Base-by-base conservation (phyloP, 1,140 invertebrate genomes). In the Meloidogyne hapla region DNA sequence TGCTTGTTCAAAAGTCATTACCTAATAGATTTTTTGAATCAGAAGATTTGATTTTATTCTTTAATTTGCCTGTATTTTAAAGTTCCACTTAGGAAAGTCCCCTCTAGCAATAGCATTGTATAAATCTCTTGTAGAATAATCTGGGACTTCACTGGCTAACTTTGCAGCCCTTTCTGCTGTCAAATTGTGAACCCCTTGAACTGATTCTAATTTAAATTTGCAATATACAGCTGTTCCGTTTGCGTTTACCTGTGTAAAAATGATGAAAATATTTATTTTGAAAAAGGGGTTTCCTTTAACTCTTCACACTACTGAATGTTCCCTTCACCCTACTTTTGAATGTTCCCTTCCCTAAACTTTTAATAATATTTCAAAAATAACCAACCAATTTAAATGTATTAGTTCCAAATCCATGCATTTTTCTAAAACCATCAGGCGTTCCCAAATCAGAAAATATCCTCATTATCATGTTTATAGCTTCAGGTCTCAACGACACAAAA, bases 51-150 rank as follows among this genome's bases (percentile, higher is more conserved):
- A 42, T 18, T 48, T 18, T 18, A 15, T 0, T 18, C 3, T 18
- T 18, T 48, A 4, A 15, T 15, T 56, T 56, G 6, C 48, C 80
- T 90, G 90, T 38, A 90, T 87, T 79, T 87, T 88, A 21, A 90
- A 66, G 15, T 87, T 88, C 92, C 93, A 98, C 4, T 91, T 91
- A 9, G 95, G 95, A 85, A 89, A 93, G 26, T 95, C 90, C 71
- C 92, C 92, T 21, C 88, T 89, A 8, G 90, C 91, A 84, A 98
- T 97, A 21, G 93, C 91, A 88, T 97, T 95, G 88, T 93, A 96
- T 65, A 98, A 88, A 89, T 97, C 94, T 28, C 92, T 90, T 78
- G 92, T 93, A 61, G 91, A 90, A 87, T 95, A 96, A 87, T 97
- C 95, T 0, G 95, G 94, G 89, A 96, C 93, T 65, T 88, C 87